Evolutionary conservation across 2,888 invertebrate genomes (phyloP).

Genomic region (Trichogramma dendrolimi): DNA sequence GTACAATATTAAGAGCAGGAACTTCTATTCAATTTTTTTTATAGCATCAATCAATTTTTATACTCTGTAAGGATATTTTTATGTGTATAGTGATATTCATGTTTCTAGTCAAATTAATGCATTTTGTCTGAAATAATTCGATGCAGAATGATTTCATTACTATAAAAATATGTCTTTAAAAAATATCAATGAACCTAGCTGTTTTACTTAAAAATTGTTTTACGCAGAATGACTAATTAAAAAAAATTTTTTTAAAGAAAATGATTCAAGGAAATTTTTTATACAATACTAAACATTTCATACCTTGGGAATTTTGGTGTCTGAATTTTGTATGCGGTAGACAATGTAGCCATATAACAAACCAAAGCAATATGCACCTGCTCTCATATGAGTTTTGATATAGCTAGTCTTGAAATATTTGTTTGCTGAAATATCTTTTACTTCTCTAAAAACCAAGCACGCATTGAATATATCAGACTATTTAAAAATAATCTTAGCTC

Average conservation of each 20-base stretch:
- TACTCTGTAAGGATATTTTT: no score
- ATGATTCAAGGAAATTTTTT: no score
- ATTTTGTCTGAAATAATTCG: no score
- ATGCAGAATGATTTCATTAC: no score
- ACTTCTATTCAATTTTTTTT: no score
- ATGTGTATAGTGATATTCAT: no score
- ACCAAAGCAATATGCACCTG: slow-evolving; percentile 67
- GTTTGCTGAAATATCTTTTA: slow-evolving; percentile 62
- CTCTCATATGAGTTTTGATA: slow-evolving; percentile 73
- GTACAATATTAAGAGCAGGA: neutral
- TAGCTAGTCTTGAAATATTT: slow-evolving; percentile 63
- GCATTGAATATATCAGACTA: neutral
- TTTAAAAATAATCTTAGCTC: slow-evolving; percentile 1
- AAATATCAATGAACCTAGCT: neutral
- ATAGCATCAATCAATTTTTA: no score
- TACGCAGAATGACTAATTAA: no score
- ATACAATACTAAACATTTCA: slow-evolving; percentile 1
- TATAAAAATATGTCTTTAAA: no score
- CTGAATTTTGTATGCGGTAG: slow-evolving; percentile 60
- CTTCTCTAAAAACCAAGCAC: slow-evolving; percentile 55
- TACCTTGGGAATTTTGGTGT: slow-evolving; percentile 52
- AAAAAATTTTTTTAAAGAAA: no score
- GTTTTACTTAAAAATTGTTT: no score
- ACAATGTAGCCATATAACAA: slow-evolving; percentile 64
- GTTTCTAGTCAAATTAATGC: no score